These are phyloP conservation scores for Ditylenchus dipsaci DNA, from an alignment of 1,140 invertebrate species.

Conservation along the genomic window DNA sequence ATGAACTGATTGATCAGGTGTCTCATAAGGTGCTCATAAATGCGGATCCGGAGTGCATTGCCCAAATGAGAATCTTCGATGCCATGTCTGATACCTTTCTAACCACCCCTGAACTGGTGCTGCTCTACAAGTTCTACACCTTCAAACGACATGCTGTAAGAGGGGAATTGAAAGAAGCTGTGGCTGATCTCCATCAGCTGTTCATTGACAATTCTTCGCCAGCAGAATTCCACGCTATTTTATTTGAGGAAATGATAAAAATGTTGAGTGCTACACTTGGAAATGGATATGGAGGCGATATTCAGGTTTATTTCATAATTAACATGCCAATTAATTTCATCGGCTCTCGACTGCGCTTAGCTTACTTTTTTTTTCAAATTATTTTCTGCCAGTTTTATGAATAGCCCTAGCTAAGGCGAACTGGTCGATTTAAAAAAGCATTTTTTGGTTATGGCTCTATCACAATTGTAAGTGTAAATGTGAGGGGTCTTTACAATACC, in stretches of 20 bases:
- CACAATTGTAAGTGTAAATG: too few relatives aligned
- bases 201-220: constrained; percentile 24
- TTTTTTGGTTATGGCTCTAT: too few relatives aligned
- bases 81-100: constrained; percentile 15
- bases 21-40: constrained; percentile 7
- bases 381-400: too few relatives aligned
- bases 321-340: not conserved
- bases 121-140: constrained; percentile 27
- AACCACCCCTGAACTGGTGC: constrained; percentile 13
- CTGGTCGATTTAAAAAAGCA: too few relatives aligned
- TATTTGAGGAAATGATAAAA: constrained; percentile 9
- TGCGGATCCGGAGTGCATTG: not conserved
- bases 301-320: not conserved
- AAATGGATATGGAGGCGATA: constrained; percentile 2
- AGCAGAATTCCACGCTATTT: constrained; percentile 12
- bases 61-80: constrained; percentile 22
- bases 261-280: not conserved
- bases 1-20: constrained; percentile 10
- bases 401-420: too few relatives aligned
- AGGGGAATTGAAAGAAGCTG: constrained; percentile 13
- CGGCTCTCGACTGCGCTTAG: constrained; percentile 1
- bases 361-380: too few relatives aligned
- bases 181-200: constrained; percentile 15
- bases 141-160: constrained; percentile 9
- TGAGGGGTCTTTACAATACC: too few relatives aligned